These are phyloP conservation scores for Sturmia bella DNA, from an alignment of 2,888 invertebrate species.

Conservation along the genomic window DNA sequence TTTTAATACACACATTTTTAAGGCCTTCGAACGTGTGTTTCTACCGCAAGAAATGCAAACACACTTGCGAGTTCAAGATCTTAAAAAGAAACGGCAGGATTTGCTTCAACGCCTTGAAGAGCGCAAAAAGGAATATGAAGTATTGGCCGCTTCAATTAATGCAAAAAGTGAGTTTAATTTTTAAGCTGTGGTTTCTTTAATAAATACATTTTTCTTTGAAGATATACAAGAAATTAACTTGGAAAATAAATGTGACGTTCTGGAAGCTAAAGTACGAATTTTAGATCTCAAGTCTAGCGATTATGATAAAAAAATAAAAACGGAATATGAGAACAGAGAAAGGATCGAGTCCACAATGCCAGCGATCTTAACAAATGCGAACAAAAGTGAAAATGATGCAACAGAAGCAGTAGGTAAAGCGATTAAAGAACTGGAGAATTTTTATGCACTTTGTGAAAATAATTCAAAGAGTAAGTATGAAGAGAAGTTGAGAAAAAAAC, in stretches of 20 bases:
- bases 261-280: constrained; percentile 74
- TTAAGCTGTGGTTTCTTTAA: background rate
- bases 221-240: constrained; percentile 77
- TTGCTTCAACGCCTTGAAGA: constrained; percentile 72
- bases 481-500: constrained; percentile 5
- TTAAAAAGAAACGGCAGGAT: constrained; percentile 73
- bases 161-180: constrained; percentile 76
- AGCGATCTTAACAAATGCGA: constrained; percentile 75
- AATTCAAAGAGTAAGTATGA: constrained; percentile 70
- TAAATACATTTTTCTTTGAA: constrained; percentile 54
- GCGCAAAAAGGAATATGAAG: constrained; percentile 74
- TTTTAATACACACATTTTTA: background rate
- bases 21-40: constrained; percentile 75
- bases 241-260: constrained; percentile 74
- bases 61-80: constrained; percentile 76
- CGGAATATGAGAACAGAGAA: constrained; percentile 74
- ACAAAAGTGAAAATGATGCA: constrained; percentile 77
- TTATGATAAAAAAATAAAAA: constrained; percentile 72
- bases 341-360: constrained; percentile 77
- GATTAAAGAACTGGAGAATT: constrained; percentile 76
- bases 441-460: constrained; percentile 74
- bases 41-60: constrained; percentile 78
- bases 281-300: constrained; percentile 75
- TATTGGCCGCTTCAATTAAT: constrained; percentile 75
- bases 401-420: constrained; percentile 75